These are phyloP conservation scores for Malurus melanocephalus DNA, from an alignment of 2,113 vertebrate genomes.

Conservation along the genomic window DNA sequence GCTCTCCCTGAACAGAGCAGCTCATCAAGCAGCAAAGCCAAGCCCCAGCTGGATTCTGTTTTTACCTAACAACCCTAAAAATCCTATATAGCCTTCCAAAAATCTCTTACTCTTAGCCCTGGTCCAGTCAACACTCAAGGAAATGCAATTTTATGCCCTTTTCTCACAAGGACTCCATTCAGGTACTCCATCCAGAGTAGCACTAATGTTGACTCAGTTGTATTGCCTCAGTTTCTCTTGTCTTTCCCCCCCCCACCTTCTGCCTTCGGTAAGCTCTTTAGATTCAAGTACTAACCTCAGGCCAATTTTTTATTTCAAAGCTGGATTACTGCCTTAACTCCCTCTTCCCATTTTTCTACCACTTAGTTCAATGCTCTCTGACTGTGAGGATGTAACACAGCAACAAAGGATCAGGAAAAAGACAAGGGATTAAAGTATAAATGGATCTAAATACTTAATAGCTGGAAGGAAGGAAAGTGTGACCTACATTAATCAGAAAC, in stretches of 20 bases:
- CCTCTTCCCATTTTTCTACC: slow-evolving; percentile 24
- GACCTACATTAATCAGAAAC: slow-evolving; percentile 21
- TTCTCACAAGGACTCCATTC: background rate
- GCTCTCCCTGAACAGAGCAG: background rate
- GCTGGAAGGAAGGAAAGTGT: slow-evolving; percentile 14
- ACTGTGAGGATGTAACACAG: slow-evolving; percentile 32
- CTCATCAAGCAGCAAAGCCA: background rate
- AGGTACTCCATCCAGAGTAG: background rate
- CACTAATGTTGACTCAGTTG: background rate
- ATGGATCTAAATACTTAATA: slow-evolving; percentile 41
- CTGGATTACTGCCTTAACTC: slow-evolving; percentile 41
- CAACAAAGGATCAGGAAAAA: slow-evolving; percentile 34
- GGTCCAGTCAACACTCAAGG: background rate
- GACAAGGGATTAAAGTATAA: slow-evolving; percentile 34
- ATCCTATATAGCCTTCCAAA: background rate
- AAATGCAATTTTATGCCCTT: background rate
- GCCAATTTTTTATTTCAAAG: slow-evolving; percentile 41
- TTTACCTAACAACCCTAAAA: background rate
- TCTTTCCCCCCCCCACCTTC: fast-evolving
- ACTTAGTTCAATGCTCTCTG: slow-evolving; percentile 34
- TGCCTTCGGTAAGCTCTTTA: background rate
- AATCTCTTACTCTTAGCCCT: background rate
- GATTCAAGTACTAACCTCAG: slow-evolving; percentile 20
- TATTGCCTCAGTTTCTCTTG: slow-evolving; percentile 18
- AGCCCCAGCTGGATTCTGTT: background rate